A percentile compares a stretch with the other conserved stretches of the same genome.
phyloP scores from a whole-genome alignment of 1,140 invertebrate species.

The Argopecten irradians region DNA sequence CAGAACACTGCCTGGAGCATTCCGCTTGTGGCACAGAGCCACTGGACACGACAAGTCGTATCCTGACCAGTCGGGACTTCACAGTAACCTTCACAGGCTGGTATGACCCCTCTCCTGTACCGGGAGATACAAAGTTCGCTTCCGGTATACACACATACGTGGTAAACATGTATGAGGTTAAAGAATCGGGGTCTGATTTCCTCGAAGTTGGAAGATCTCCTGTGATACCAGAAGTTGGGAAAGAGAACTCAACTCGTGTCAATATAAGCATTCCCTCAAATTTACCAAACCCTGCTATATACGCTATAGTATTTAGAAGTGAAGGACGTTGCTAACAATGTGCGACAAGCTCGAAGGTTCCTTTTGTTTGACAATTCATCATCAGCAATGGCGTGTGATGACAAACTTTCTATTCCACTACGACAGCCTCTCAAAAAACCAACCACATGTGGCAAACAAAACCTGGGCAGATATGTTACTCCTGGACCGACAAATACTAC shows the following conservation, averaged over 20 bases:
- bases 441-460: slow-evolving; percentile 52
- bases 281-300: slow-evolving; percentile 25
- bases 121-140: background rate
- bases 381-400: background rate
- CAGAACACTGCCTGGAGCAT: slow-evolving; percentile 29
- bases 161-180: slow-evolving; percentile 25
- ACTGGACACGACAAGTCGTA: background rate
- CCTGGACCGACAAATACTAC: slow-evolving; percentile 47
- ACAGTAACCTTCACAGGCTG: slow-evolving; percentile 23
- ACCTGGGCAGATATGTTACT: slow-evolving; percentile 35
- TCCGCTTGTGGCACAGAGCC: background rate
- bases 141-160: slow-evolving; percentile 34
- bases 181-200: background rate
- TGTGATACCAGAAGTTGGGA: background rate
- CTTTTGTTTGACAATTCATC: slow-evolving; percentile 54
- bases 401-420: slow-evolving; percentile 17
- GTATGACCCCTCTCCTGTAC: slow-evolving; percentile 28
- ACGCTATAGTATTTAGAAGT: slow-evolving; percentile 27
- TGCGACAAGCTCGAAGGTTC: slow-evolving; percentile 42
- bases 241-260: background rate
- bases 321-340: slow-evolving; percentile 44
- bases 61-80: background rate
- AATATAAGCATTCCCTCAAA: background rate
- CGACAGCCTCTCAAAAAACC: slow-evolving; percentile 11
- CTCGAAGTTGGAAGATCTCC: background rate